Conservation (phyloP, 2,113 vertebrate species). For the Scopus umbretta region DNA sequence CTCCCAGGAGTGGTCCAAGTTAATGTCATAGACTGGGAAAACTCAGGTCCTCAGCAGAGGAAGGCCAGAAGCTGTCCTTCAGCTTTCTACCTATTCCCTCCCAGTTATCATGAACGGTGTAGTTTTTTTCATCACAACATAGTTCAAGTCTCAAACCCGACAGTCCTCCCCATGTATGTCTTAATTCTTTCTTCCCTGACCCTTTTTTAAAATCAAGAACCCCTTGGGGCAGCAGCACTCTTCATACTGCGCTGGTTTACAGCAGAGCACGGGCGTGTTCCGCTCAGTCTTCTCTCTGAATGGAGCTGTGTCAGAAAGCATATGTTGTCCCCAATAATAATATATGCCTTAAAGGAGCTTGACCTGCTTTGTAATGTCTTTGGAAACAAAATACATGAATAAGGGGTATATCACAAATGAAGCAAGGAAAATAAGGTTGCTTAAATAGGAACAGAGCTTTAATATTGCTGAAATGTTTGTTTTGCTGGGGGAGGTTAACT, state of each 20-base stretch:
- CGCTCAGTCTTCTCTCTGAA: neutral
- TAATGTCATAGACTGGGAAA: neutral
- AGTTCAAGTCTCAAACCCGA: neutral
- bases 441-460: neutral
- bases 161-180: neutral
- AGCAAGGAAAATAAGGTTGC: neutral
- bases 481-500: neutral
- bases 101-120: neutral
- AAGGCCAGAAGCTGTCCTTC: neutral
- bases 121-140: neutral
- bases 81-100: neutral
- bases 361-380: neutral
- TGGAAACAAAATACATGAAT: neutral
- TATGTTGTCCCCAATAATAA: neutral
- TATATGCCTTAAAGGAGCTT: neutral
- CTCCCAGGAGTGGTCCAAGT: neutral
- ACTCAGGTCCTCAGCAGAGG: neutral
- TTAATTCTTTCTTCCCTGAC: neutral
- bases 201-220: neutral
- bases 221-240: neutral
- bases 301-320: neutral
- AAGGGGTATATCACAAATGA: neutral
- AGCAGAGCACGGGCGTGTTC: fast-evolving
- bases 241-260: neutral
- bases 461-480: neutral